Percentiles rank a stretch among this genome's conserved stretches.
These are phyloP conservation scores for Platyscapa corneri DNA, from an alignment of 1,140 invertebrate species.

Conservation along the genomic window DNA sequence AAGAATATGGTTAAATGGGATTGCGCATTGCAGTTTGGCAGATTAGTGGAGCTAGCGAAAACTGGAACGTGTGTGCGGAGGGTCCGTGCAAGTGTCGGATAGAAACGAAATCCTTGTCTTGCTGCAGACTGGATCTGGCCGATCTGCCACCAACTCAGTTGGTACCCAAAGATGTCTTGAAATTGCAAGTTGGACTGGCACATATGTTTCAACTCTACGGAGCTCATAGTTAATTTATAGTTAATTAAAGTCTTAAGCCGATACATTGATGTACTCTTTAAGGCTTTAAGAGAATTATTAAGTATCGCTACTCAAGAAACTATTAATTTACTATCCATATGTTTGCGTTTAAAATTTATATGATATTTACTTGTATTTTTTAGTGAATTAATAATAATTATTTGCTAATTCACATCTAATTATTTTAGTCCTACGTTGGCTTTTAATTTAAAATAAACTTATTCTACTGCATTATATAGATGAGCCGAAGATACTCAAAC, in stretches of 20 bases:
- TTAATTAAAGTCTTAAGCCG: background rate
- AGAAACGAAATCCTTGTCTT: conserved; percentile 80
- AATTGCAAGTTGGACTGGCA: conserved; percentile 76
- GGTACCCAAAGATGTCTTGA: conserved; percentile 80
- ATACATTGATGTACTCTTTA: background rate
- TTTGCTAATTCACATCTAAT: too few species aligned
- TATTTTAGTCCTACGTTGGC: too few species aligned
- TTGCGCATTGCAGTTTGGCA: conserved; percentile 78
- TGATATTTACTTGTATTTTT: too few species aligned
- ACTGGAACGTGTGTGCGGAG: conserved; percentile 83
- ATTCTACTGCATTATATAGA: too few species aligned
- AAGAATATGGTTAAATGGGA: background rate
- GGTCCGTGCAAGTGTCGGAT: conserved; percentile 81
- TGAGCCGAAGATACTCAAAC: too few species aligned
- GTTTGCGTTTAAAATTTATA: too few species aligned
- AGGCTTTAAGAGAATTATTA: too few species aligned
- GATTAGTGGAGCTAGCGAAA: conserved; percentile 76
- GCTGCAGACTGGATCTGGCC: conserved; percentile 81
- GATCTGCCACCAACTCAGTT: conserved; percentile 80
- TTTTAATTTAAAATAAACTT: too few species aligned
- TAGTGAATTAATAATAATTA: too few species aligned
- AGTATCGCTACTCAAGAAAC: too few species aligned
- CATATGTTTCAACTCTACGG: background rate
- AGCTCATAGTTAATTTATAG: background rate
- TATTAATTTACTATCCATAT: too few species aligned